These are phyloP conservation scores for Papilio glaucus DNA, from an alignment of 1,140 invertebrate species.

Conservation along the genomic window DNA sequence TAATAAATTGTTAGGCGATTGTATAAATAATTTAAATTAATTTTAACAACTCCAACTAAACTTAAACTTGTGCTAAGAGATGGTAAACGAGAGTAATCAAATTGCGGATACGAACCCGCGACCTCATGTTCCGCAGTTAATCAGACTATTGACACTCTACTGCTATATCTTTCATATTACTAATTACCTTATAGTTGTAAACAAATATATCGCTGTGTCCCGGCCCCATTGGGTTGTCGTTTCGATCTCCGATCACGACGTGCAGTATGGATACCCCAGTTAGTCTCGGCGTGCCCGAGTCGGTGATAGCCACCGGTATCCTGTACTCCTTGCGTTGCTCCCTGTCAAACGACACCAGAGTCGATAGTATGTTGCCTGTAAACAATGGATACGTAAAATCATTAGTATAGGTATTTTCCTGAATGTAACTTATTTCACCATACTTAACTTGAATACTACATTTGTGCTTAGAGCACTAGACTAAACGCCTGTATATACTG, in stretches of 20 bases:
- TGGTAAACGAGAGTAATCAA: no score
- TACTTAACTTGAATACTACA: no score
- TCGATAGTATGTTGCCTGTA: conserved; percentile 82
- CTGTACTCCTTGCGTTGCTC: conserved; percentile 94
- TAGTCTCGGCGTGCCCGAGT: conserved; percentile 88
- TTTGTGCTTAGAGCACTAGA: no score
- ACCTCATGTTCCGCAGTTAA: no score
- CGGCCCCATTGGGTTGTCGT: conserved; percentile 93
- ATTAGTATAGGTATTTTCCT: no score
- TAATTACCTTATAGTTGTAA: conserved; percentile 92
- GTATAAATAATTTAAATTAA: conserved; percentile 13
- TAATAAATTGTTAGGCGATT: no score
- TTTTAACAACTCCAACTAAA: no score
- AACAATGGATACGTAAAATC: conserved; percentile 15
- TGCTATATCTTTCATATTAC: background rate
- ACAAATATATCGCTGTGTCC: conserved; percentile 95
- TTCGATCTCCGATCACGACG: conserved; percentile 95
- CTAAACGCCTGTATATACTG: no score
- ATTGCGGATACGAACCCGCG: no score
- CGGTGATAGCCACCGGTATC: conserved; percentile 94
- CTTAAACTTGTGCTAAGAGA: no score
- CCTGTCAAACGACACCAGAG: conserved; percentile 91
- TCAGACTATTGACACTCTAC: no score
- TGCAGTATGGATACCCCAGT: conserved; percentile 90
- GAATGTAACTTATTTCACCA: no score